Percentiles rank a stretch among this genome's conserved stretches.
These are phyloP conservation scores for Anguilla megastoma DNA, from an alignment of 2,797 vertebrate species.

Conservation along the genomic window DNA sequence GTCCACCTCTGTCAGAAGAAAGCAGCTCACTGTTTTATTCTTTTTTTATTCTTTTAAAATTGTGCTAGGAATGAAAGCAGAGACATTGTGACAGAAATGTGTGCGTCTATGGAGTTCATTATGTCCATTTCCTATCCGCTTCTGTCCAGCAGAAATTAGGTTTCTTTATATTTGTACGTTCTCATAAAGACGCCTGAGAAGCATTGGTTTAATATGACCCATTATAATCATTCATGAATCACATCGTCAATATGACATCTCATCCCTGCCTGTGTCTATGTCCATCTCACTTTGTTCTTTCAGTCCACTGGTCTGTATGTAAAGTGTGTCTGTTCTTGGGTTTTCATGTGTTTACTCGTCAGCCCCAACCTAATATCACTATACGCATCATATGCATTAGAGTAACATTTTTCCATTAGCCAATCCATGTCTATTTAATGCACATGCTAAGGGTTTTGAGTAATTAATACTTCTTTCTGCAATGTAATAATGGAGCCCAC, in stretches of 20 bases:
- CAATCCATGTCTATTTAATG: neutral
- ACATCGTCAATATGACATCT: neutral
- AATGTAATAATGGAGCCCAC: neutral
- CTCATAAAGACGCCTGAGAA: neutral
- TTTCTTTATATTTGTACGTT: neutral
- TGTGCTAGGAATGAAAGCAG: neutral
- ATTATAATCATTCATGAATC: neutral
- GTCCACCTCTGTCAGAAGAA: neutral
- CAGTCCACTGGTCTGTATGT: neutral
- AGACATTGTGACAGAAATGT: neutral
- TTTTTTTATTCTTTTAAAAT: neutral
- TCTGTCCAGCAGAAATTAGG: neutral
- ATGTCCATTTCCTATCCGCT: neutral
- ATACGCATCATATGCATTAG: neutral
- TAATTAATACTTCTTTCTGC: neutral
- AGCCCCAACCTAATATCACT: neutral
- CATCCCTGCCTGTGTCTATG: neutral
- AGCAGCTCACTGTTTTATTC: neutral
- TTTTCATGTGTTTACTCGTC: neutral
- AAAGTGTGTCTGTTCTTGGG: neutral
- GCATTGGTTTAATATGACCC: no score
- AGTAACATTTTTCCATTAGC: neutral
- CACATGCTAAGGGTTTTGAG: neutral
- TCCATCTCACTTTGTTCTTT: neutral
- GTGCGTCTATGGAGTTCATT: neutral